A percentile compares a stretch with the other conserved stretches of the same genome.
Conservation (phyloP, 2,113 vertebrate genomes). For the Gallinago paraguaiae region DNA sequence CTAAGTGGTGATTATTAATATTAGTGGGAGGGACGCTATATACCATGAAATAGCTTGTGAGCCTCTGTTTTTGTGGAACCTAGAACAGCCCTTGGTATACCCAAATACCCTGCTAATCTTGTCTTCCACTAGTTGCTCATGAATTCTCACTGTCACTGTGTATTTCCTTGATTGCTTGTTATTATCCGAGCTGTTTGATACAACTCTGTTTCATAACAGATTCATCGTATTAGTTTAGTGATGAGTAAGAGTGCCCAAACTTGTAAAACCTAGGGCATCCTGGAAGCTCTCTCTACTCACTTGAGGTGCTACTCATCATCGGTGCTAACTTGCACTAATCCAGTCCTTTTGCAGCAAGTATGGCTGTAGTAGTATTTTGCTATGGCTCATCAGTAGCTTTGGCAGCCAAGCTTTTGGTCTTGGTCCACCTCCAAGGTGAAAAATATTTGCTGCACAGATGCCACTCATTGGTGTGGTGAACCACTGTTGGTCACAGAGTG, state of each 20-base stretch:
- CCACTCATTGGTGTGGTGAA: accelerated
- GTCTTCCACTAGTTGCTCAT: background rate
- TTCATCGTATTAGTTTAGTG: background rate
- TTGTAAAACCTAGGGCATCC: background rate
- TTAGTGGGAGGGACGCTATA: background rate
- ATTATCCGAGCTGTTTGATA: background rate
- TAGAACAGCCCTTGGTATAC: background rate
- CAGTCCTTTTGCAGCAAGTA: background rate
- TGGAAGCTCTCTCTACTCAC: background rate
- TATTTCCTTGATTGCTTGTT: background rate
- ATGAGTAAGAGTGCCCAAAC: background rate
- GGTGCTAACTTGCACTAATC: background rate
- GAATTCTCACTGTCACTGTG: background rate
- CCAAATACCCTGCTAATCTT: background rate
- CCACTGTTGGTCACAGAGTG: background rate
- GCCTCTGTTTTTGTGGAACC: background rate
- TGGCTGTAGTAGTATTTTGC: background rate
- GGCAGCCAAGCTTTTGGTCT: background rate
- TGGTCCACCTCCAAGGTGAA: background rate
- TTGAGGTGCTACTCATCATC: background rate
- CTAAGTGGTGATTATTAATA: background rate
- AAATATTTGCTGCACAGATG: background rate
- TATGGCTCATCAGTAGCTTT: background rate
- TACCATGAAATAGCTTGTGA: background rate
- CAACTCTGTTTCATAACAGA: background rate